Evolutionary conservation across 2,797 vertebrate species (phyloP).

Genomic region (Eleutherodactylus coqui): DNA sequence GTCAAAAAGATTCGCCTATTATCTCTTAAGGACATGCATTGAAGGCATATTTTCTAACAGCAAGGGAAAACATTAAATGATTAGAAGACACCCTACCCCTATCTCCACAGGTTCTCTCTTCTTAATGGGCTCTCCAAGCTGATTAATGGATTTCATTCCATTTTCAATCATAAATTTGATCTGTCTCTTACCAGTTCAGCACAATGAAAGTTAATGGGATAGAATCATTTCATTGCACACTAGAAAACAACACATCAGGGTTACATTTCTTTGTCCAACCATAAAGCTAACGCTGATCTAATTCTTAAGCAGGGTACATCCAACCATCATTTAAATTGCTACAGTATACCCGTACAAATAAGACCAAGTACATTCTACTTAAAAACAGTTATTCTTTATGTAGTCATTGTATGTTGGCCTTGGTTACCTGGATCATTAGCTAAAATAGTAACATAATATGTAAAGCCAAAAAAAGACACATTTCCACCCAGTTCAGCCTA

Average conservation of each 20-base stretch:
- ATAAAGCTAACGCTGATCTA: not conserved
- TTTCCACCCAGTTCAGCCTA: too few relatives aligned
- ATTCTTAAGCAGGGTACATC: not conserved
- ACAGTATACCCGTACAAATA: not conserved
- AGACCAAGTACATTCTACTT: not conserved
- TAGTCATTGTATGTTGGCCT: not conserved
- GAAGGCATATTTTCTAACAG: slow-evolving; percentile 35
- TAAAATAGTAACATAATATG: too few relatives aligned
- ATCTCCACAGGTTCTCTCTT: slow-evolving; percentile 51
- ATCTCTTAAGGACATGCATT: slow-evolving; percentile 38
- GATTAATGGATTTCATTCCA: slow-evolving; percentile 63
- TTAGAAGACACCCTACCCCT: slow-evolving; percentile 46
- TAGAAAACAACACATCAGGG: slow-evolving; percentile 42
- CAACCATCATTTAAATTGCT: not conserved
- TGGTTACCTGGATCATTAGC: not conserved
- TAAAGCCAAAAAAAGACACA: too few relatives aligned
- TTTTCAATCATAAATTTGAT: slow-evolving; percentile 61
- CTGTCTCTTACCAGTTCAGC: slow-evolving; percentile 51
- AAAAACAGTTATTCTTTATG: not conserved
- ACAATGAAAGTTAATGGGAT: slow-evolving; percentile 54
- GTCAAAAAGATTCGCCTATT: slow-evolving; percentile 17
- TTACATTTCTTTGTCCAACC: slow-evolving; percentile 19
- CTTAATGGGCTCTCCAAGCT: slow-evolving; percentile 61
- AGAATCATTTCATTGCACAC: slow-evolving; percentile 30
- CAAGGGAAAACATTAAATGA: slow-evolving; percentile 64